These are phyloP conservation scores for Mesocricetus auratus DNA, from an alignment of 2,113 vertebrate species.

Conservation along the genomic window DNA sequence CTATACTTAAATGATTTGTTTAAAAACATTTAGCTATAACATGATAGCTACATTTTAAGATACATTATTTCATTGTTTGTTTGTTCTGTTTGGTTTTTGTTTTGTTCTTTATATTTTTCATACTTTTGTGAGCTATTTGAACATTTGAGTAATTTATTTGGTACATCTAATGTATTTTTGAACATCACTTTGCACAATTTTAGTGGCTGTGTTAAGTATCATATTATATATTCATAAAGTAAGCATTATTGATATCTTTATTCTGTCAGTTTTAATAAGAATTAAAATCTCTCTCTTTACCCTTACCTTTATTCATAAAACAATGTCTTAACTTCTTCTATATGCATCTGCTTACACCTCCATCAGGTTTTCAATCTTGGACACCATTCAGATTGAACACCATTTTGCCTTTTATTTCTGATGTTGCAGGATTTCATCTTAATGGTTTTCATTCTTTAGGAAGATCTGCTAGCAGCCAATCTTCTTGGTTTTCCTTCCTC, in stretches of 20 bases:
- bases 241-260: background rate
- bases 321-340: background rate
- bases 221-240: background rate
- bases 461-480: background rate
- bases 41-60: constrained; percentile 21
- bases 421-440: background rate
- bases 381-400: constrained; percentile 39
- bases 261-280: background rate
- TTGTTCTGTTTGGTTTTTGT: background rate
- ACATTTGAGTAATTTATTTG: constrained; percentile 9
- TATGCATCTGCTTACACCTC: background rate
- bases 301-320: constrained; percentile 11
- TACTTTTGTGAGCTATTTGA: background rate
- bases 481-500: constrained; percentile 25
- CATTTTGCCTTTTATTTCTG: background rate
- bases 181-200: background rate
- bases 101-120: constrained; percentile 6
- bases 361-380: background rate
- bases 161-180: background rate
- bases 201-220: background rate
- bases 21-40: constrained; percentile 14
- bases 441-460: background rate
- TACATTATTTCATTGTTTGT: background rate
- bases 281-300: background rate
- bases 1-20: background rate